Evolutionary conservation across 2,113 vertebrate genomes (phyloP).

Genomic region (Hirundichthys speculiger): DNA sequence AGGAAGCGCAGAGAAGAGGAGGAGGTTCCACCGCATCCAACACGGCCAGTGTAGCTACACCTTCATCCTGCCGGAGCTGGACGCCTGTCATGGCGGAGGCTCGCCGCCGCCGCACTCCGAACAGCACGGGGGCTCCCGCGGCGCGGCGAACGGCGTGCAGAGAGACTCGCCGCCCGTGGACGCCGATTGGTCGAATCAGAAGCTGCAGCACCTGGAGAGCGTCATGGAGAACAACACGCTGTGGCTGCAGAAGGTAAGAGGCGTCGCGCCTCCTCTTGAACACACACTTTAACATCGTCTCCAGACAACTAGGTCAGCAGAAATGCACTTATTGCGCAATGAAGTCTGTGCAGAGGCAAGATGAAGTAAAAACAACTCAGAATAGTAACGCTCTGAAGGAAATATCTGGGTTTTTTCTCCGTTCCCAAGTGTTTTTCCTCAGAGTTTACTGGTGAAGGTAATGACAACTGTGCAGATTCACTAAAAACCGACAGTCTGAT

Average conservation of each 20-base stretch:
- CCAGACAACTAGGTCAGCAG: not conserved
- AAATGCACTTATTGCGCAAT: rapidly evolving
- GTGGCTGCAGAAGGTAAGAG: slow-evolving; percentile 89
- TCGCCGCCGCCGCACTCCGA: not conserved
- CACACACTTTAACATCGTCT: rapidly evolving
- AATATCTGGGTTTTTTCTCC: not conserved
- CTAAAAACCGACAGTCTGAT: too few relatives aligned
- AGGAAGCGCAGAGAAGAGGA: slow-evolving; percentile 67
- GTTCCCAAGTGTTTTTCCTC: not conserved
- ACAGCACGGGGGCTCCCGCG: not conserved
- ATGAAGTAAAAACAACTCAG: not conserved
- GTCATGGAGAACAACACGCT: slow-evolving; percentile 90
- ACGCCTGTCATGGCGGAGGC: slow-evolving; percentile 67
- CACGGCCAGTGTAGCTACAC: slow-evolving; percentile 90
- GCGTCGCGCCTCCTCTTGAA: not conserved
- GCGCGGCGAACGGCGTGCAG: slow-evolving; percentile 72
- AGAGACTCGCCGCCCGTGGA: slow-evolving; percentile 74
- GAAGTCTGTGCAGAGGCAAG: not conserved
- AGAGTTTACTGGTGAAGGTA: too few relatives aligned
- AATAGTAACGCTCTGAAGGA: not conserved
- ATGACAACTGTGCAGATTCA: too few relatives aligned
- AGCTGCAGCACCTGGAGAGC: slow-evolving; percentile 85
- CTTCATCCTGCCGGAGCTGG: slow-evolving; percentile 86
- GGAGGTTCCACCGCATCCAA: slow-evolving; percentile 81
- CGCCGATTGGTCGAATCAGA: slow-evolving; percentile 69